Conservation (phyloP, 2,113 vertebrate species). For the Piprites chloris region DNA sequence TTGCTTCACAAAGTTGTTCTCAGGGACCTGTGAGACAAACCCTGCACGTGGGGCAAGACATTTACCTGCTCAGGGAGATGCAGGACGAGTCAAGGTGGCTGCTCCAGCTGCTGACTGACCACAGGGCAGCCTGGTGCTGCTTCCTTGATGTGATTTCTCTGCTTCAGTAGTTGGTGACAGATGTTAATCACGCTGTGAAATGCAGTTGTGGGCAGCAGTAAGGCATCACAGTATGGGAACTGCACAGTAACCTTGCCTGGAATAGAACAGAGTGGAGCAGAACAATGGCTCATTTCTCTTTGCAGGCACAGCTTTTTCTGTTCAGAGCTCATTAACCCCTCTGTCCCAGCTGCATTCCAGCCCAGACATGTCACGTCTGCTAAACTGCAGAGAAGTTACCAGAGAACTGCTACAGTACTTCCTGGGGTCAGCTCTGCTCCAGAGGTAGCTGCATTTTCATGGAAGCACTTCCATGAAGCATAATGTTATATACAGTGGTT, state of each 20-base stretch:
- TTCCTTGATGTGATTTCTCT: not conserved
- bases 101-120: not conserved
- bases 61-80: not conserved
- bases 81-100: not conserved
- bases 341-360: not conserved
- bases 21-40: not conserved
- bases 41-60: not conserved
- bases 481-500: not conserved
- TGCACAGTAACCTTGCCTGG: not conserved
- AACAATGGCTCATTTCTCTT: slow-evolving; percentile 13
- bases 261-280: not conserved
- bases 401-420: not conserved
- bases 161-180: not conserved
- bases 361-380: not conserved
- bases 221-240: not conserved
- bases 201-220: not conserved
- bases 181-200: not conserved
- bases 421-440: not conserved
- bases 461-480: not conserved
- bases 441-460: not conserved
- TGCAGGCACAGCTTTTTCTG: slow-evolving; percentile 25
- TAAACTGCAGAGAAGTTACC: not conserved
- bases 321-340: slow-evolving; percentile 12
- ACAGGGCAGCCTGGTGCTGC: not conserved
- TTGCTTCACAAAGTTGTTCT: not conserved